Percentiles rank a stretch among this genome's conserved stretches.
Evolutionary conservation across 1,140 invertebrate genomes (phyloP).

Genomic region (Drosophila auraria): DNA sequence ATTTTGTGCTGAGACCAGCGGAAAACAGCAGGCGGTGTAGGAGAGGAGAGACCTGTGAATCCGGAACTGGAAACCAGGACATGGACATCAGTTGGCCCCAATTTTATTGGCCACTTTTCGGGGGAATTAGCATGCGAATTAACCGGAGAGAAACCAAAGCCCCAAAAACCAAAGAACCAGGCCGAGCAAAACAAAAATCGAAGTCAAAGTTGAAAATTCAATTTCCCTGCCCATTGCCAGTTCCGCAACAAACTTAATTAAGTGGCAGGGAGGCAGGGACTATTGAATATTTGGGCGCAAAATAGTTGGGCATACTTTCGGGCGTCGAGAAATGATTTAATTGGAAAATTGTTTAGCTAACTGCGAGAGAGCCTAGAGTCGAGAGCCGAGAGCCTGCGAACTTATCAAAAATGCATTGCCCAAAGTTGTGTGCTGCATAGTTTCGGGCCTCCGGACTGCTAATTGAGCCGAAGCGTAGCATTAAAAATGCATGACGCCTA

Average conservation of each 20-base stretch:
- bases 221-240: conserved; percentile 43
- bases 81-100: conserved; percentile 37
- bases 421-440: conserved; percentile 52
- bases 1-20: conserved; percentile 54
- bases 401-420: conserved; percentile 63
- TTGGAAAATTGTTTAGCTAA: conserved; percentile 72
- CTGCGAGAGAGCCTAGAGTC: conserved; percentile 2
- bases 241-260: conserved; percentile 70
- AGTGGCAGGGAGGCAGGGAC: conserved; percentile 24
- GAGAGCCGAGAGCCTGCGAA: neutral
- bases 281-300: conserved; percentile 55
- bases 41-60: conserved; percentile 6
- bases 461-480: conserved; percentile 52
- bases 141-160: conserved; percentile 36
- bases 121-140: conserved; percentile 63
- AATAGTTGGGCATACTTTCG: conserved; percentile 70
- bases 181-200: conserved; percentile 26
- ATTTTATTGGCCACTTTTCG: conserved; percentile 63
- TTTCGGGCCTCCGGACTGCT: conserved; percentile 35
- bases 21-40: conserved; percentile 27
- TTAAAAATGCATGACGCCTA: conserved; percentile 69
- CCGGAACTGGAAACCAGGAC: conserved; percentile 14
- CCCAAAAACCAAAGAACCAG: conserved; percentile 1
- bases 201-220: conserved; percentile 52
- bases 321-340: conserved; percentile 60